Conservation (phyloP, 2,797 vertebrate species). For the Lepilemur ruficaudatus region DNA sequence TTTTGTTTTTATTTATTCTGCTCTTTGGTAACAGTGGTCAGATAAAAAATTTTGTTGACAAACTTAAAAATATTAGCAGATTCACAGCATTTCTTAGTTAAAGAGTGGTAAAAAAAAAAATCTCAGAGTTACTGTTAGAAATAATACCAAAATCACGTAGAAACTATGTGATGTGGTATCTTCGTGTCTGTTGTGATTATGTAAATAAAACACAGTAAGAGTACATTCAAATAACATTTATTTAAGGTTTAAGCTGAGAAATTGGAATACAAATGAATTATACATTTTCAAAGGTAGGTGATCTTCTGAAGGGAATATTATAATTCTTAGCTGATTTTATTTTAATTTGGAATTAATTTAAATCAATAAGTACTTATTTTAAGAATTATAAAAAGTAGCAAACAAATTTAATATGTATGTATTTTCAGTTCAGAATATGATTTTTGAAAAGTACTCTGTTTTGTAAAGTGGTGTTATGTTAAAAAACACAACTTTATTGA, state of each 20-base stretch:
- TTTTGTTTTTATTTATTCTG: background rate
- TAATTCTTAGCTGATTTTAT: background rate
- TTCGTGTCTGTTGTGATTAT: slow-evolving; percentile 9
- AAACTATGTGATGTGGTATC: background rate
- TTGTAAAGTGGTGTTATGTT: background rate
- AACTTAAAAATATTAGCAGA: background rate
- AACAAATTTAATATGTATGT: background rate
- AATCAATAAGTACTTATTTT: background rate
- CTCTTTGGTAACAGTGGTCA: background rate
- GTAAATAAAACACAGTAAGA: slow-evolving; percentile 38
- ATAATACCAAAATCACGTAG: background rate
- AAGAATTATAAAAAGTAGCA: background rate
- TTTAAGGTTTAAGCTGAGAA: slow-evolving; percentile 49
- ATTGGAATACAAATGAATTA: slow-evolving; percentile 26
- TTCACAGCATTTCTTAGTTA: background rate
- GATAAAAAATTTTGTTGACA: background rate
- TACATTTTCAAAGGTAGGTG: background rate
- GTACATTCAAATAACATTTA: slow-evolving; percentile 44
- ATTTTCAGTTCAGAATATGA: background rate
- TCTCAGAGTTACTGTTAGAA: background rate
- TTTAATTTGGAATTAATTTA: slow-evolving; percentile 27
- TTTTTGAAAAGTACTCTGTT: background rate
- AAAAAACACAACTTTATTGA: background rate
- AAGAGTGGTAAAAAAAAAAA: background rate
- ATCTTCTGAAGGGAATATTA: slow-evolving; percentile 22